Conservation (phyloP, 2,113 vertebrate genomes). For the Miniopterus natalensis region DNA sequence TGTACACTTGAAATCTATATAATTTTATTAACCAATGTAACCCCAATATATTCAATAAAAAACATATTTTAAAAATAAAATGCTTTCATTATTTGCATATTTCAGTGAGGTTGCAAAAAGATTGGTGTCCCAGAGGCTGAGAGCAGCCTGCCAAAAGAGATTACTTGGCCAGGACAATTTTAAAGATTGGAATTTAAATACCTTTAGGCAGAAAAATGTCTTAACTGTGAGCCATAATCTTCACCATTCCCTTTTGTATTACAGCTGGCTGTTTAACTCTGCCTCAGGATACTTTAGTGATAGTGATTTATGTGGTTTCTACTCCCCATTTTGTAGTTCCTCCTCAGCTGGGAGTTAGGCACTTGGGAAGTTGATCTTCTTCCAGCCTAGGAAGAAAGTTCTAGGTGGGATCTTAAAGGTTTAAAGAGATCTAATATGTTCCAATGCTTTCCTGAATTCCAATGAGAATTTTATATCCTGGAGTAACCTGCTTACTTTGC, state of each 20-base stretch:
- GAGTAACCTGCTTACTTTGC: constrained; percentile 11
- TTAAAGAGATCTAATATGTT: constrained; percentile 25
- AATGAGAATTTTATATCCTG: neutral
- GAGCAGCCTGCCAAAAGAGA: neutral
- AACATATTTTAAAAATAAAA: neutral
- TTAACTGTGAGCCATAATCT: neutral
- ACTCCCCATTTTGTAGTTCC: neutral
- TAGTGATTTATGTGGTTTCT: neutral
- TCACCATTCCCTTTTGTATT: neutral
- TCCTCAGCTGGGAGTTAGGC: neutral
- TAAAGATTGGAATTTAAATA: constrained; percentile 30
- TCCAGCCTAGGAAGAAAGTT: neutral
- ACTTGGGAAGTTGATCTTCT: neutral
- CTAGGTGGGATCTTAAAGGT: neutral
- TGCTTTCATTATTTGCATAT: constrained; percentile 18
- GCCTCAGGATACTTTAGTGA: neutral
- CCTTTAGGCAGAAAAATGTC: constrained; percentile 1
- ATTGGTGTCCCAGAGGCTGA: neutral
- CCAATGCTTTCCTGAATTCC: neutral
- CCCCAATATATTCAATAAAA: neutral
- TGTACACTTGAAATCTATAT: neutral
- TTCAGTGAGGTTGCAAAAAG: neutral
- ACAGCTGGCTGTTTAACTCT: neutral
- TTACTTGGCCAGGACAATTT: neutral
- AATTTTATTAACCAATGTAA: neutral